Evolutionary conservation across 2,888 invertebrate genomes (phyloP).

Genomic region (Amphiduros pacificus): DNA sequence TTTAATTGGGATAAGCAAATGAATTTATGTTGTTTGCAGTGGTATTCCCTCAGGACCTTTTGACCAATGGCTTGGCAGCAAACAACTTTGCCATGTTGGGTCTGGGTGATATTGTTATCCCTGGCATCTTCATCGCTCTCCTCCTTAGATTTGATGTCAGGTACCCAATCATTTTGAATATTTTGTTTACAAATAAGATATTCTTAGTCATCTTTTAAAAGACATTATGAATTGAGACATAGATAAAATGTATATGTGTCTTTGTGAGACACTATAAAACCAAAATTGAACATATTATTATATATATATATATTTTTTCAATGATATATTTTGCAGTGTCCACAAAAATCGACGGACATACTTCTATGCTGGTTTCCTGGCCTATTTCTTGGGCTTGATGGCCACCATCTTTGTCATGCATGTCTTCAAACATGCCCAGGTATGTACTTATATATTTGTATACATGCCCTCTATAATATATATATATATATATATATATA

Average conservation of each 20-base stretch:
- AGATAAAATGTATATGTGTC: too few species aligned
- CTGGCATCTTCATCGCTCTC: slow-evolving; percentile 97
- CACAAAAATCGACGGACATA: slow-evolving; percentile 55
- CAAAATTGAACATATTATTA: too few species aligned
- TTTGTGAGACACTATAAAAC: too few species aligned
- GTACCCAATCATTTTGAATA: slow-evolving; percentile 52
- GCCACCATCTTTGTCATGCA: slow-evolving; percentile 98
- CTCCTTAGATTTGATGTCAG: slow-evolving; percentile 90
- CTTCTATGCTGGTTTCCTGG: slow-evolving; percentile 87
- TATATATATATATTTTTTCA: too few species aligned
- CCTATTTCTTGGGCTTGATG: slow-evolving; percentile 90
- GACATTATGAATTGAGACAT: background rate
- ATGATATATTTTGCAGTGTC: slow-evolving; percentile 42
- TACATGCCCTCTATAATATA: background rate
- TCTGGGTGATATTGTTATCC: slow-evolving; percentile 97
- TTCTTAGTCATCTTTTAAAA: background rate
- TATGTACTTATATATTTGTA: slow-evolving; percentile 28
- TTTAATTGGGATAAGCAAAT: background rate
- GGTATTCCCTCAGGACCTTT: slow-evolving; percentile 97
- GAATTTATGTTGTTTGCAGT: slow-evolving; percentile 65
- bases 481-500: too few species aligned
- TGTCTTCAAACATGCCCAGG: slow-evolving; percentile 88
- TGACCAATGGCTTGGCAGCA: slow-evolving; percentile 81
- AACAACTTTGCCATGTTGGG: slow-evolving; percentile 98
- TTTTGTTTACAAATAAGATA: background rate